Evolutionary conservation across 92 coral and sea anemone genomes (phyloP).

Genomic region (Parazoanthus atlanticus): DNA sequence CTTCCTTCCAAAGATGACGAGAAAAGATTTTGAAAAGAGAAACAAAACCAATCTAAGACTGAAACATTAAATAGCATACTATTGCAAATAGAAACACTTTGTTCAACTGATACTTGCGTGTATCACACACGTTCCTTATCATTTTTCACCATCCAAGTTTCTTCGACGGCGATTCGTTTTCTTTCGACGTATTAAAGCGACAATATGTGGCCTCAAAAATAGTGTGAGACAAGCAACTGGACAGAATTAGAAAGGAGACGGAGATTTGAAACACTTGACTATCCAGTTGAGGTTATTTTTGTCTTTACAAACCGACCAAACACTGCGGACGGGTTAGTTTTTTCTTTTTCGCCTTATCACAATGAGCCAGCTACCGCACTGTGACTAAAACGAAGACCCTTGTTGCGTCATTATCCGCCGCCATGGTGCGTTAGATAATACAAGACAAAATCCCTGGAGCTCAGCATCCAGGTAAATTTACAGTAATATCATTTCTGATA

Average conservation of each 20-base stretch:
- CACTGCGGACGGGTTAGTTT: neutral
- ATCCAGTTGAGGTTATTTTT: neutral
- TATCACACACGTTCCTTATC: neutral
- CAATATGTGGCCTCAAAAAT: neutral
- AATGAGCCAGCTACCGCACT: slow-evolving; percentile 2
- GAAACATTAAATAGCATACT: neutral
- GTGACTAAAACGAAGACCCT: neutral
- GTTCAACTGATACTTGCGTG: neutral
- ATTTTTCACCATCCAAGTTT: neutral
- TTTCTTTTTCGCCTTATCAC: slow-evolving; percentile 19
- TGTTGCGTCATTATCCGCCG: neutral
- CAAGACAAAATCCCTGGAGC: neutral
- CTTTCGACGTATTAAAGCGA: slow-evolving; percentile 9
- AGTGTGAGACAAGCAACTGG: neutral
- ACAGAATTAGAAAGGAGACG: neutral
- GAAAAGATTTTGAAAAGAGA: neutral
- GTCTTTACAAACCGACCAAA: slow-evolving; percentile 8
- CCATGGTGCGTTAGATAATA: neutral
- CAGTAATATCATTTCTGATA: neutral
- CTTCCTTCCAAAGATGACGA: neutral
- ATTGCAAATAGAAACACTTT: slow-evolving; percentile 4
- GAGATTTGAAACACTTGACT: neutral
- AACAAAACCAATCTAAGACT: neutral
- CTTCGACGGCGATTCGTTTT: neutral
- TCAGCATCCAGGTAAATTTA: neutral